These are phyloP conservation scores for Zhuqinia jingwanae DNA, from an alignment of 2,888 invertebrate species.

Conservation along the genomic window DNA sequence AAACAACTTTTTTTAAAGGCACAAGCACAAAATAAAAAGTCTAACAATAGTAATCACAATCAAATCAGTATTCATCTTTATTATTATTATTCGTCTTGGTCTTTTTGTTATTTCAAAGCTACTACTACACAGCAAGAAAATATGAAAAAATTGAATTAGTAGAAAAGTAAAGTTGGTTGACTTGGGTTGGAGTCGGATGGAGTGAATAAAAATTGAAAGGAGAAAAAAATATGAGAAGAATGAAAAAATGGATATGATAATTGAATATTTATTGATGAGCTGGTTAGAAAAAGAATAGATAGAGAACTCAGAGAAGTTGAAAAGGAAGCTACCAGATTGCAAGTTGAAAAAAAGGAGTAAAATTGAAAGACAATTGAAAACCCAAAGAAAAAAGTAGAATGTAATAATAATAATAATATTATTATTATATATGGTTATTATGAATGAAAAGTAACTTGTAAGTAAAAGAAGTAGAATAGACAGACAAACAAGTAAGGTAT, in stretches of 20 bases:
- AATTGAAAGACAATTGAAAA: conserved; percentile 17
- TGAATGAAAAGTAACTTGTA: not conserved
- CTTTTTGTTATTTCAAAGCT: too few relatives aligned
- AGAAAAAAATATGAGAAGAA: not conserved
- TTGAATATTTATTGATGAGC: conserved; percentile 40
- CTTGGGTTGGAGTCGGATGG: not conserved
- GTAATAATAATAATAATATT: not conserved
- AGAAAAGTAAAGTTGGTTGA: not conserved
- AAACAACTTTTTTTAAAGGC: too few relatives aligned
- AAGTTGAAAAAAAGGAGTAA: not conserved
- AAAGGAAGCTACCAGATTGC: not conserved
- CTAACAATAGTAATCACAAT: not conserved
- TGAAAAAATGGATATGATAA: not conserved
- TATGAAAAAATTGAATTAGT: conserved; percentile 2
- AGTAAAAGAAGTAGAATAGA: not conserved
- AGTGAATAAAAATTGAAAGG: not conserved
- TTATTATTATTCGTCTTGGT: too few relatives aligned
- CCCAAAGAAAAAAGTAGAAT: conserved; percentile 8
- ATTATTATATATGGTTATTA: not conserved
- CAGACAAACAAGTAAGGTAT: too few relatives aligned
- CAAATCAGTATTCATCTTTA: conserved; percentile 34
- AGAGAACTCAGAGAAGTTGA: not conserved
- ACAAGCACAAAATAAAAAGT: too few relatives aligned
- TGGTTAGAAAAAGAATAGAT: not conserved
- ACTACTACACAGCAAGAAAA: not conserved